Percentiles rank a stretch among this genome's conserved stretches.
Evolutionary conservation across 2,113 vertebrate species (phyloP).

Genomic region (Mormyrus iriodes): DNA sequence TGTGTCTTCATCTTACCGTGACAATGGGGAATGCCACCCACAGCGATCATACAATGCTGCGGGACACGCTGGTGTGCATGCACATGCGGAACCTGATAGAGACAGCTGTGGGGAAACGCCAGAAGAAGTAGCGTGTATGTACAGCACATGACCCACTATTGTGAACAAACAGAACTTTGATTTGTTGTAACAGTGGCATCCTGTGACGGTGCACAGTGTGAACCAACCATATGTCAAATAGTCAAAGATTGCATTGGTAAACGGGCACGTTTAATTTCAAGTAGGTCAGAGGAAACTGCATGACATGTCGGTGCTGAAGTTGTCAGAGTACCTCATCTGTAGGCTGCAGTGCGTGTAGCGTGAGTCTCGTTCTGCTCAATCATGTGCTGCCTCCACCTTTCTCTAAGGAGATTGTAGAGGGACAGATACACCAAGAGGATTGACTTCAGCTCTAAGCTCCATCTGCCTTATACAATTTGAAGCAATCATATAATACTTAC

Average conservation of each 20-base stretch:
- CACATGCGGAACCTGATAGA: constrained; percentile 98
- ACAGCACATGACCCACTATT: constrained; percentile 80
- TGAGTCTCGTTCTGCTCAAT: not conserved
- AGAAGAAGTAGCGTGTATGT: constrained; percentile 90
- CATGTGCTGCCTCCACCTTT: not conserved
- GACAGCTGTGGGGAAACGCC: constrained; percentile 81
- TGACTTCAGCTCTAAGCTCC: not conserved
- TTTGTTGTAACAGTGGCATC: not conserved
- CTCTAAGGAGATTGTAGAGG: not conserved
- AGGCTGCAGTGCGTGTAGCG: not conserved
- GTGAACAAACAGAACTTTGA: not conserved
- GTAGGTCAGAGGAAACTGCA: not conserved
- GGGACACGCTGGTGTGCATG: constrained; percentile 89
- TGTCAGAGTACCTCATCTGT: not conserved
- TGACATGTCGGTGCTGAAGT: not conserved
- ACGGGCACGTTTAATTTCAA: not conserved
- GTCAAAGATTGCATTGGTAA: not conserved
- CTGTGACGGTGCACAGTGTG: not conserved
- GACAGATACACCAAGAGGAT: not conserved
- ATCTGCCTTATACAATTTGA: not conserved
- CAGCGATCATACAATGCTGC: constrained; percentile 89
- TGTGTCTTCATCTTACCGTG: not conserved
- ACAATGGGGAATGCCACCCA: constrained; percentile 62
- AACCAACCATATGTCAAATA: not conserved
- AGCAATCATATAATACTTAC: not conserved